Evolutionary conservation across 2,888 invertebrate species (phyloP), one percentile per base, ranked within the genome.

Genomic region (Melipona beecheii): DNA sequence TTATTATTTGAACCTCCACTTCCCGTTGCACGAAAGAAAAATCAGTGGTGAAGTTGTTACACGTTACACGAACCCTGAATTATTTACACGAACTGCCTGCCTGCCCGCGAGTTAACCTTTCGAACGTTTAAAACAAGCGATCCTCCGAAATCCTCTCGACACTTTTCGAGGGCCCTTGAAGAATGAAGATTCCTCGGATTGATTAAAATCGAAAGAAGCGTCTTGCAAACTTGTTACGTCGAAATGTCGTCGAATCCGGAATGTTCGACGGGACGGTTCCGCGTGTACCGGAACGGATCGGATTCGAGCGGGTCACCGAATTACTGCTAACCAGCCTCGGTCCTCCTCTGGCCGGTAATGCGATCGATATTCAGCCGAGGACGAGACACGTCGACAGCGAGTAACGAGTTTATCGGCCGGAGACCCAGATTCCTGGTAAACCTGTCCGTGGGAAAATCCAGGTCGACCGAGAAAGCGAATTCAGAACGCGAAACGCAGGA

Each of bases 391-490:
- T 81, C 84, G 70, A 81, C 80, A 80, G 81, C 84, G 86, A 84
- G 84, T 85, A 84, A 87, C 86, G 83, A 85, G 86, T 89, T 89
- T 89, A 89, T 89, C 88, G 86, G 84, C 79, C 62, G 72, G 86
- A 77, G 88, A 86, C 86, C 86, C 83, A 86, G 86, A 89, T 87
- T 87, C 83, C 69, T 78, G 86, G 83, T 88, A 88, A 86, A 88
- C 88, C 87, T 86, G 78, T 81, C 86, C 85, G 83, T 83, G 83
- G 75, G 89, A 89, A 85, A 88, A 88, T 88, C 79, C 85, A 88
- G 85, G 89, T 88, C 86, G 86, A 84, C 80, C 83, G 84, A 80
- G 75, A 85, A 83, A 79, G 87, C 84, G 81, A 85, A 85, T 87
- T 81, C 68, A 87, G 70, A 83, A 68, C 79, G 75, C 77, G 80